Evolutionary conservation across 2,888 invertebrate genomes (phyloP).

Genomic region (Rotaria macrura): DNA sequence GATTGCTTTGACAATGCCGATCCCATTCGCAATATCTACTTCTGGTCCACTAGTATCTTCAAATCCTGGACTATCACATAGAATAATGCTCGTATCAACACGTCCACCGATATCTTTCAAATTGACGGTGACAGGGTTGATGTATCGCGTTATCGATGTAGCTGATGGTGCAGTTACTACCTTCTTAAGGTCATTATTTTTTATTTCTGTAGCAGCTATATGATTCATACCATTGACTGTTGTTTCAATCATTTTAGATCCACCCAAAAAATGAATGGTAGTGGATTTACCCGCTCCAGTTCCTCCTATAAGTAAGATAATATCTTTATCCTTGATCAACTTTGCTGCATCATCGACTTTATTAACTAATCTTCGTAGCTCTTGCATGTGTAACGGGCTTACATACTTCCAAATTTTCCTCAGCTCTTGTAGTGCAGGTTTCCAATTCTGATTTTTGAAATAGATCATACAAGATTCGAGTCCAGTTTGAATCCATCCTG

Average conservation of each 20-base stretch:
- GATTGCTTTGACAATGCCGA: background rate
- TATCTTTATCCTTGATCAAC: background rate
- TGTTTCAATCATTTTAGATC: background rate
- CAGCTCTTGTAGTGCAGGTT: background rate
- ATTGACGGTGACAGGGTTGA: background rate
- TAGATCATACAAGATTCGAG: background rate
- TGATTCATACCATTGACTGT: background rate
- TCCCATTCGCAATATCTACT: slow-evolving; percentile 19
- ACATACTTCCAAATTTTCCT: background rate
- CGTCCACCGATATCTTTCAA: background rate
- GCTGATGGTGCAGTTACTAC: background rate
- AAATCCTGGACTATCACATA: slow-evolving; percentile 28
- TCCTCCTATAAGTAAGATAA: background rate
- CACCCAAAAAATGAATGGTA: background rate
- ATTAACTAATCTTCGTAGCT: background rate
- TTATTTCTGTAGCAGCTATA: background rate
- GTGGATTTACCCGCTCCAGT: background rate
- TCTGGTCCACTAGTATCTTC: slow-evolving; percentile 12
- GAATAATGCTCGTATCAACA: background rate
- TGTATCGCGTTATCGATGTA: background rate
- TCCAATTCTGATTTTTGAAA: background rate
- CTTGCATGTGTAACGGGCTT: background rate
- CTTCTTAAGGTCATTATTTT: background rate
- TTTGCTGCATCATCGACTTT: background rate
- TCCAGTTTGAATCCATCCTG: background rate